Conservation (phyloP, 92 coral and sea anemone genomes). For the Phymanthus crucifer region DNA sequence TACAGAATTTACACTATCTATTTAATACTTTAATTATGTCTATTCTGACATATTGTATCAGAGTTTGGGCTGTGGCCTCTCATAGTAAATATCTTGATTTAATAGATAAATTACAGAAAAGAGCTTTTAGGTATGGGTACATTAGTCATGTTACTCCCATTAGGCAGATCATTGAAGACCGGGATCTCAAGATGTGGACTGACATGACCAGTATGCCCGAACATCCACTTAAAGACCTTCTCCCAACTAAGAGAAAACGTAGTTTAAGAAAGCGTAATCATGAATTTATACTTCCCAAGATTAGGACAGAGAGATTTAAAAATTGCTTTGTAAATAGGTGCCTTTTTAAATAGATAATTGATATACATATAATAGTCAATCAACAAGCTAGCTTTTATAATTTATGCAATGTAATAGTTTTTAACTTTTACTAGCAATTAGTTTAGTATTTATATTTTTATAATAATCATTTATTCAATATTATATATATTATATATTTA, state of each 20-base stretch:
- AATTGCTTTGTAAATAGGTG: not conserved
- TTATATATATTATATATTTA: too few relatives aligned
- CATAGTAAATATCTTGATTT: not conserved
- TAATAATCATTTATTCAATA: too few relatives aligned
- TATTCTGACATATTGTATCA: constrained; percentile 38
- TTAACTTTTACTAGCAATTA: too few relatives aligned
- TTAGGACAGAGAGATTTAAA: too few relatives aligned
- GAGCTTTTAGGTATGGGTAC: constrained; percentile 24
- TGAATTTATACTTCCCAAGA: not conserved
- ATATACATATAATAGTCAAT: not conserved
- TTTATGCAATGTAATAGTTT: too few relatives aligned
- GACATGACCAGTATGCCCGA: not conserved
- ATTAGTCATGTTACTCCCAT: constrained; percentile 19
- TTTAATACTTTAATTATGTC: constrained; percentile 40
- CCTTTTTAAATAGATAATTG: not conserved
- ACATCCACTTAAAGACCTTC: not conserved
- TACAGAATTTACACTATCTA: constrained; percentile 32
- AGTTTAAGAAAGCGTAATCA: not conserved
- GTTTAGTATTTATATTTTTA: not conserved
- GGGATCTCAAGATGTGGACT: constrained; percentile 24
- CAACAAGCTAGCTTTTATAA: too few relatives aligned
- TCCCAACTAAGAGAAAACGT: too few relatives aligned
- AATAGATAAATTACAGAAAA: not conserved
- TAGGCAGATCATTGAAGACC: constrained; percentile 1
- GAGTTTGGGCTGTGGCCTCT: not conserved